These are phyloP conservation scores for Thecocarcelia acutangulata DNA, from an alignment of 2,888 invertebrate species.

Conservation along the genomic window DNA sequence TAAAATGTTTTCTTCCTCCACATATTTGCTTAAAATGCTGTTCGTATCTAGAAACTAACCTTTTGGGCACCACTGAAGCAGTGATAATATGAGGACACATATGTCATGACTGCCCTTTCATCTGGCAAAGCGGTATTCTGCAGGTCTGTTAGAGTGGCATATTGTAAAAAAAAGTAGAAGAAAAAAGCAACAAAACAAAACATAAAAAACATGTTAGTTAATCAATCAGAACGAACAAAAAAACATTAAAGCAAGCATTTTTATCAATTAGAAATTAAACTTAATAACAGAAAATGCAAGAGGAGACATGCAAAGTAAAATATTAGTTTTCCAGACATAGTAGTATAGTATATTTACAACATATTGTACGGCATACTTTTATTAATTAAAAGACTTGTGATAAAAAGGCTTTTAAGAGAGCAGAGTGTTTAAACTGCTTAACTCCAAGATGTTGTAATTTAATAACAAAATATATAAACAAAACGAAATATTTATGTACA, in stretches of 20 bases:
- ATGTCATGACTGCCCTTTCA: conserved; percentile 99
- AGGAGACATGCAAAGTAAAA: conserved; percentile 33
- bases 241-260: conserved; percentile 68
- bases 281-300: conserved; percentile 28
- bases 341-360: conserved; percentile 48
- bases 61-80: conserved; percentile 99
- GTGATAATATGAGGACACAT: conserved; percentile 99
- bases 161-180: conserved; percentile 72
- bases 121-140: conserved; percentile 99
- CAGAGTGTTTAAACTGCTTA: neutral
- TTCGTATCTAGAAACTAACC: conserved; percentile 85
- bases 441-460: conserved; percentile 1
- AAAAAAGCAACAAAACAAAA: conserved; percentile 72
- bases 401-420: conserved; percentile 53
- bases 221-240: conserved; percentile 70
- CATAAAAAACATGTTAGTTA: conserved; percentile 68
- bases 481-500: conserved; percentile 11
- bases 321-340: neutral
- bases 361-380: neutral
- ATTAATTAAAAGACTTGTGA: conserved; percentile 53
- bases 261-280: conserved; percentile 21
- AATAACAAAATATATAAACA: conserved; percentile 40
- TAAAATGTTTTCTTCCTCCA: neutral
- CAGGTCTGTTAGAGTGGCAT: conserved; percentile 79
- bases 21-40: neutral